Percentiles rank a stretch among this genome's conserved stretches.
Conservation (phyloP, 2,113 vertebrate species). For the Herpailurus yagouaroundi region DNA sequence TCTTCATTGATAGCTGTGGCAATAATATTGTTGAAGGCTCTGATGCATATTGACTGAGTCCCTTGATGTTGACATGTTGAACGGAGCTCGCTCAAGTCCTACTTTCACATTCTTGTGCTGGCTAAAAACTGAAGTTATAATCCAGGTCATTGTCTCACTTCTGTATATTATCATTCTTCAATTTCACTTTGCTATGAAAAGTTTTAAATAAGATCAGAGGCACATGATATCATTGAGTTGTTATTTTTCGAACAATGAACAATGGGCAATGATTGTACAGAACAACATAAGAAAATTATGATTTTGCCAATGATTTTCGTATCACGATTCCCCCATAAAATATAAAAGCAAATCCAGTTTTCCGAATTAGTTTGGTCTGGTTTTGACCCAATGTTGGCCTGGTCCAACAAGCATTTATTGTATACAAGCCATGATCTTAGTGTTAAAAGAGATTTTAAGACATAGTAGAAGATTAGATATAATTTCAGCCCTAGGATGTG, state of each 20-base stretch:
- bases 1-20: neutral
- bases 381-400: neutral
- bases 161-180: neutral
- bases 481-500: neutral
- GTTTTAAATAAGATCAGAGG: neutral
- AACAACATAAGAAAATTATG: neutral
- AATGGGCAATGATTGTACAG: neutral
- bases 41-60: neutral
- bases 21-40: neutral
- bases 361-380: neutral
- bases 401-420: neutral
- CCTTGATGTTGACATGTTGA: neutral
- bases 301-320: neutral
- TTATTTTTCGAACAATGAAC: neutral
- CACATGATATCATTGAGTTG: neutral
- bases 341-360: neutral
- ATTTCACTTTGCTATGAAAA: neutral
- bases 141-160: neutral
- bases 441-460: neutral
- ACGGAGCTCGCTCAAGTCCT: neutral
- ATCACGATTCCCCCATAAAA: neutral
- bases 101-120: neutral
- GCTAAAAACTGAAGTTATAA: neutral
- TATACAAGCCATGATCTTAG: neutral
- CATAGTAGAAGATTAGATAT: neutral